phyloP scores from a whole-genome alignment of 2,797 vertebrate genomes.

The Thaleichthys pacificus region DNA sequence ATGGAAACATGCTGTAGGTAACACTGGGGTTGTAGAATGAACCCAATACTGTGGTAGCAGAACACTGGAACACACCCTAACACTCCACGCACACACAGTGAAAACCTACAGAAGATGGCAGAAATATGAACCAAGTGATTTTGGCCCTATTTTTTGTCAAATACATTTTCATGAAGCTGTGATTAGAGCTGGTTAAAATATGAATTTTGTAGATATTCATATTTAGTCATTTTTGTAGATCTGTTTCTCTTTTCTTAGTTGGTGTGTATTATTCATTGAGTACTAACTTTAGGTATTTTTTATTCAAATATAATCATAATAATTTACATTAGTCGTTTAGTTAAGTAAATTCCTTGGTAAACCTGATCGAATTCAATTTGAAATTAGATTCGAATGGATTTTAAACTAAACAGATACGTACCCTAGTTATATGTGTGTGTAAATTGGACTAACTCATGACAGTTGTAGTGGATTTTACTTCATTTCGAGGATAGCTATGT shows the following conservation, averaged over 20 bases:
- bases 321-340: background rate
- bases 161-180: slow-evolving; percentile 20
- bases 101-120: slow-evolving; percentile 20
- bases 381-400: slow-evolving; percentile 26
- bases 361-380: background rate
- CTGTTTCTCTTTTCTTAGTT: background rate
- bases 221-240: background rate
- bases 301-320: background rate
- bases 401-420: no score
- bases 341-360: no score
- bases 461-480: slow-evolving; percentile 50
- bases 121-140: slow-evolving; percentile 33
- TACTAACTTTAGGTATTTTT: slow-evolving; percentile 1
- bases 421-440: slow-evolving; percentile 56
- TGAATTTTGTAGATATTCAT: slow-evolving; percentile 1
- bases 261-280: background rate
- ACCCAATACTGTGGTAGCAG: background rate
- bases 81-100: slow-evolving; percentile 3
- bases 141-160: slow-evolving; percentile 20
- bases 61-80: slow-evolving; percentile 5
- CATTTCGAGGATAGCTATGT: slow-evolving; percentile 26
- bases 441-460: slow-evolving; percentile 66
- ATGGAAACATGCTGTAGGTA: background rate
- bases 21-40: slow-evolving; percentile 22
- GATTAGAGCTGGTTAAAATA: slow-evolving; percentile 4